phyloP scores from a whole-genome alignment of 2,113 vertebrate genomes.

The Nothocercus nigrocapillus region DNA sequence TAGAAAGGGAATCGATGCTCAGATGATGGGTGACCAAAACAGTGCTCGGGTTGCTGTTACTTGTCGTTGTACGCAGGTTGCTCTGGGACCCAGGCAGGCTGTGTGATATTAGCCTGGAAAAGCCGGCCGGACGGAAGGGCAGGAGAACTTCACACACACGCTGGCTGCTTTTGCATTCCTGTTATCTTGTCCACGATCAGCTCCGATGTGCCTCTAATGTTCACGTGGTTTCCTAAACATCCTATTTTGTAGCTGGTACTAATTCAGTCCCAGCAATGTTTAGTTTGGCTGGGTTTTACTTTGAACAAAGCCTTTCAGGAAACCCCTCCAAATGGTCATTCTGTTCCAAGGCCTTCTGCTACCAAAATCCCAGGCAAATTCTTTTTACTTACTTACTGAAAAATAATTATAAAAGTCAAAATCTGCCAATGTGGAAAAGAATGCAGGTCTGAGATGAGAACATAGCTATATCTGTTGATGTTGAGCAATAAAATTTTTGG shows the following conservation, averaged over 20 bases:
- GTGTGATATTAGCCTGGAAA: slow-evolving; percentile 18
- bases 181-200: slow-evolving; percentile 49
- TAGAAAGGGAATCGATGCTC: background rate
- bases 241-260: slow-evolving; percentile 40
- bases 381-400: background rate
- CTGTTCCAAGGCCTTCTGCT: slow-evolving; percentile 5
- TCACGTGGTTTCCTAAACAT: slow-evolving; percentile 47
- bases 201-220: slow-evolving; percentile 15
- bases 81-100: fast-evolving
- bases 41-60: background rate
- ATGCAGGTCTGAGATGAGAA: background rate
- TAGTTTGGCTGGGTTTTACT: slow-evolving; percentile 54
- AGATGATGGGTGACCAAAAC: background rate
- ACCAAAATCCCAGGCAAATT: background rate
- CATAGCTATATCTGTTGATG: background rate
- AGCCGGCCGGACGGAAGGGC: slow-evolving; percentile 21
- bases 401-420: background rate
- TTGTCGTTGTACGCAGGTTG: background rate
- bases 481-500: background rate
- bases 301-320: slow-evolving; percentile 57
- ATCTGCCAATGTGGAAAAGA: background rate
- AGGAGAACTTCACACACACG: slow-evolving; percentile 38
- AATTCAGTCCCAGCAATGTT: slow-evolving; percentile 16
- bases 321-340: slow-evolving; percentile 46
- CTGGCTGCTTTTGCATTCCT: slow-evolving; percentile 21